These are phyloP conservation scores for Mus pahari DNA, from an alignment of 2,113 vertebrate species.

Conservation along the genomic window DNA sequence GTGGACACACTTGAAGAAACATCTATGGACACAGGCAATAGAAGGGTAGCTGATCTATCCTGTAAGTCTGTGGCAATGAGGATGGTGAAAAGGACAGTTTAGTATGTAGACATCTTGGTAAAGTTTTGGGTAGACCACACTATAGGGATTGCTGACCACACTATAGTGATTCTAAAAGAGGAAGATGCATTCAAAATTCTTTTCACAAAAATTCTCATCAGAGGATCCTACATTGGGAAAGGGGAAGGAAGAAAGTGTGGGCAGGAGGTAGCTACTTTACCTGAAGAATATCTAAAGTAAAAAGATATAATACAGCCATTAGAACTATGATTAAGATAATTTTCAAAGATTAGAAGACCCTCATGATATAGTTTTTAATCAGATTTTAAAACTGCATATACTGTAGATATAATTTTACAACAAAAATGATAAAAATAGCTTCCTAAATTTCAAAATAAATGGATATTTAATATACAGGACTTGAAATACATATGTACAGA, in stretches of 20 bases:
- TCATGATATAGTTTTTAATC: not conserved
- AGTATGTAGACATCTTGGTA: not conserved
- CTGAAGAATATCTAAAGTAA: not conserved
- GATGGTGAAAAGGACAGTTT: not conserved
- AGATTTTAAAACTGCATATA: not conserved
- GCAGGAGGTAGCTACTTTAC: not conserved
- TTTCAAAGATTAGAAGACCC: not conserved
- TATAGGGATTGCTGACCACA: no score
- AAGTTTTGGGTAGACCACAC: no score
- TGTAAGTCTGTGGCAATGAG: not conserved
- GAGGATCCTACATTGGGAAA: not conserved
- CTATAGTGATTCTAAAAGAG: not conserved
- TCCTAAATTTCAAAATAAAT: not conserved
- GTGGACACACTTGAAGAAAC: no score
- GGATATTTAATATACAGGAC: not conserved
- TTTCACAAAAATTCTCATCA: not conserved
- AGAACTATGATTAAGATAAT: not conserved
- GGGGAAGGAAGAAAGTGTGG: not conserved
- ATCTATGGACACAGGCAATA: not conserved
- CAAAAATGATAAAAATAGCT: not conserved
- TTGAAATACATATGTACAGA: not conserved
- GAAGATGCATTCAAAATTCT: not conserved
- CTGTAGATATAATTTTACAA: not conserved
- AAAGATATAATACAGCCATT: not conserved
- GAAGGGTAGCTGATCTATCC: not conserved